Evolutionary conservation across 2,797 vertebrate genomes (phyloP), one percentile per base, ranked within the genome.

Genomic region (Gallinago stenura): DNA sequence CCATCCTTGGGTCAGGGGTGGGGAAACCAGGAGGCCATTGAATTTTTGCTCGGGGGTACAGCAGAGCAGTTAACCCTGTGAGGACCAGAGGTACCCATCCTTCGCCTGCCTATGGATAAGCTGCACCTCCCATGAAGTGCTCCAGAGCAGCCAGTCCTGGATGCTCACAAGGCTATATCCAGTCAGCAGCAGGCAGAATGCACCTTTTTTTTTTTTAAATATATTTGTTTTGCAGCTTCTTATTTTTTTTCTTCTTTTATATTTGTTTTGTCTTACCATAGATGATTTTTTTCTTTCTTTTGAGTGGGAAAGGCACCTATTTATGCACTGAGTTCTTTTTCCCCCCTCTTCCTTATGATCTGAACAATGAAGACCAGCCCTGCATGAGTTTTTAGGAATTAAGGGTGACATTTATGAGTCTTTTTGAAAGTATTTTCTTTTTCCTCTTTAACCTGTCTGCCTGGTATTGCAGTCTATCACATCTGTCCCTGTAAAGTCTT

Each of bases 101-200:
- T 6, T 66, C 6, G 21, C 5, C 18, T 37, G 14, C 0, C 0
- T 5, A 2, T 0, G 2, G 33, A 15, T 48, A 54, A 60, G 15
- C 41, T 0, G 3, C 8, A 26, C 2, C 5, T 75, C n/a, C 46
- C 6, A 0, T 7, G 33, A 0, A 0, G 5, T 26, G 54, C 31
- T 51, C 19, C 2, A 1, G 68, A 62, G 48, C 33, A 51, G 17
- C 69, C 48, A 21, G 30, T 20, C n/a, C 3, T 1, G n/a, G 31
- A 33, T 45, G 51, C 5, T 7, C 68, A 24, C 2, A 8, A 53
- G 35, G 60, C n/a, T 51, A 2, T 28, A 45, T 14, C 15, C 45
- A 33, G 37, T 31, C 56, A 64, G 56, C 54, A 81, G 35, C 2
- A 5, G 50, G 46, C 54, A 80, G 12, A 37, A 58, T 61, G 22